phyloP scores from a whole-genome alignment of 2,888 invertebrate species.

The Drosophila limbata region DNA sequence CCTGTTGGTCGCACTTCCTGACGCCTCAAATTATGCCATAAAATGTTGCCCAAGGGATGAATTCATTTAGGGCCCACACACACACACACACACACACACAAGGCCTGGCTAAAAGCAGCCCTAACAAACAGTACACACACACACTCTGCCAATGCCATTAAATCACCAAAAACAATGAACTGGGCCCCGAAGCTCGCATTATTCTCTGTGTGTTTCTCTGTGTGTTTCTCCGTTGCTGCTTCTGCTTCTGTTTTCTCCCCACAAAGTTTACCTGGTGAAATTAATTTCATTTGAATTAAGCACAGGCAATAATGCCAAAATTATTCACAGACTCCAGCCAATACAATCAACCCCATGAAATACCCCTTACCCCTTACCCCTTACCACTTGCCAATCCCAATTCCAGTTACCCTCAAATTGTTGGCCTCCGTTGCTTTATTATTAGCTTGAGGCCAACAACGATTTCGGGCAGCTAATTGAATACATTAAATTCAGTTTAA shows the following conservation, averaged over 20 bases:
- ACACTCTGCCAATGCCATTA: slow-evolving; percentile 56
- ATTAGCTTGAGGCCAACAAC: slow-evolving; percentile 47
- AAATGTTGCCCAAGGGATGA: slow-evolving; percentile 79
- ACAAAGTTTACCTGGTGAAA: slow-evolving; percentile 77
- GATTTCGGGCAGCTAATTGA: slow-evolving; percentile 74
- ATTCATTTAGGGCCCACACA: slow-evolving; percentile 71
- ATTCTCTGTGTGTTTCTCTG: neutral
- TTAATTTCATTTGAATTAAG: slow-evolving; percentile 80
- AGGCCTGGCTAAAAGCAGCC: slow-evolving; percentile 21
- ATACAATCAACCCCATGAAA: slow-evolving; percentile 46
- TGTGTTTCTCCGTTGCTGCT: slow-evolving; percentile 13
- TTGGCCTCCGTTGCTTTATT: slow-evolving; percentile 60
- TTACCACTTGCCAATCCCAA: too few relatives aligned
- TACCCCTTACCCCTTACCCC: neutral
- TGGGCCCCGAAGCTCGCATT: slow-evolving; percentile 30
- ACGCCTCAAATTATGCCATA: slow-evolving; percentile 80
- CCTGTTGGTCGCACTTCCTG: slow-evolving; percentile 69
- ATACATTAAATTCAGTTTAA: slow-evolving; percentile 75
- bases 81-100: neutral
- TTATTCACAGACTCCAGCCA: slow-evolving; percentile 79
- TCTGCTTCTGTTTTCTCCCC: slow-evolving; percentile 26
- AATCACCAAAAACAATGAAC: slow-evolving; percentile 81
- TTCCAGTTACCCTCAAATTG: slow-evolving; percentile 57
- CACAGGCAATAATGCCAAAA: slow-evolving; percentile 79
- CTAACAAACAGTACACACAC: slow-evolving; percentile 21